These are phyloP conservation scores for Sebastes matsubarae DNA, from an alignment of 2,797 vertebrate genomes.

Conservation along the genomic window DNA sequence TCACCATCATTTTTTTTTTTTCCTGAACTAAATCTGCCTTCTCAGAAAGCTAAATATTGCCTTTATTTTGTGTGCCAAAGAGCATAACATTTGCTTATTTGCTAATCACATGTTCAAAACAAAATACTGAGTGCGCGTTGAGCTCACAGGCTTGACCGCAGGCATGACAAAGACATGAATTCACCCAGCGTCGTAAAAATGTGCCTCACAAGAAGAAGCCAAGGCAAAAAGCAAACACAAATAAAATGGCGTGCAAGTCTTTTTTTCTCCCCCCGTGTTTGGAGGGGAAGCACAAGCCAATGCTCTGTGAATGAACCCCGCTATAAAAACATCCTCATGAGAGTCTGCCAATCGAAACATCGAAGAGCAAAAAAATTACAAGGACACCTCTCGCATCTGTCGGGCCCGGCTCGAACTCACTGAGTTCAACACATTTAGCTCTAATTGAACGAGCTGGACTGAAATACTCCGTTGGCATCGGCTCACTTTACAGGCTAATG, in stretches of 20 bases:
- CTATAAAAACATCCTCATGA: slow-evolving; percentile 57
- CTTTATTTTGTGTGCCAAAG: slow-evolving; percentile 62
- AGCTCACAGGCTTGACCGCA: slow-evolving; percentile 67
- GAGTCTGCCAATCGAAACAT: slow-evolving; percentile 56
- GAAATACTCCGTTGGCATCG: slow-evolving; percentile 27
- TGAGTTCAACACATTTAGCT: slow-evolving; percentile 20
- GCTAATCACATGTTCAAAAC: slow-evolving; percentile 75
- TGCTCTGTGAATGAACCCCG: slow-evolving; percentile 65
- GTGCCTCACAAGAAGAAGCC: slow-evolving; percentile 72
- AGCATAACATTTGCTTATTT: slow-evolving; percentile 71
- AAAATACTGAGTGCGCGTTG: slow-evolving; percentile 66
- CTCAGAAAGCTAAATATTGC: slow-evolving; percentile 57
- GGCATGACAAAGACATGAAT: slow-evolving; percentile 72
- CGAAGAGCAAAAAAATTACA: slow-evolving; percentile 47
- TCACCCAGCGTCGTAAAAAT: slow-evolving; percentile 73
- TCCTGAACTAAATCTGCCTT: slow-evolving; percentile 56
- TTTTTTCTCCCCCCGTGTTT: slow-evolving; percentile 23
- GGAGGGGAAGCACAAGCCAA: slow-evolving; percentile 33
- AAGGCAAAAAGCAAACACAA: slow-evolving; percentile 74
- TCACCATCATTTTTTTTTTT: slow-evolving; percentile 31
- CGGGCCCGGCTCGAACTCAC: slow-evolving; percentile 32
- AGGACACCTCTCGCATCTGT: slow-evolving; percentile 65
- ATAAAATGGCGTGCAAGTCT: slow-evolving; percentile 72
- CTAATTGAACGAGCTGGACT: slow-evolving; percentile 24
- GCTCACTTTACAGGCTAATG: slow-evolving; percentile 24